Evolutionary conservation across 2,888 invertebrate genomes (phyloP).

Genomic region (Watsonalla cultraria): DNA sequence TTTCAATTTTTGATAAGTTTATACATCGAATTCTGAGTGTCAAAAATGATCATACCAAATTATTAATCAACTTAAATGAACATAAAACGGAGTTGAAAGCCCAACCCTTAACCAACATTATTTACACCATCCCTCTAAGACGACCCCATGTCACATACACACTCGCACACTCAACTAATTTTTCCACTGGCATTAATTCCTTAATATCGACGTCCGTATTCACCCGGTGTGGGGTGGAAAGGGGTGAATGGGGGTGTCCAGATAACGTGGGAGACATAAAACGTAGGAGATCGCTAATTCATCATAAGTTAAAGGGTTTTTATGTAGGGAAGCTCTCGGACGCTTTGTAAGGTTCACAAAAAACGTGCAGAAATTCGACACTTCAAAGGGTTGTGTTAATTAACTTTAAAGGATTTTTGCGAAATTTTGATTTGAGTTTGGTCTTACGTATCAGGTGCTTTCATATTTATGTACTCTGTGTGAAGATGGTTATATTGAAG

Average conservation of each 20-base stretch:
- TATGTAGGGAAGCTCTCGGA: slow-evolving; percentile 61
- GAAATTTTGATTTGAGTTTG: slow-evolving; percentile 1
- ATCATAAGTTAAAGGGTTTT: slow-evolving; percentile 80
- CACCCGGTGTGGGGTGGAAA: slow-evolving; percentile 30
- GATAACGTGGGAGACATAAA: slow-evolving; percentile 76
- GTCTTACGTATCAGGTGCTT: not conserved
- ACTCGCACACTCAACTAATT: slow-evolving; percentile 33
- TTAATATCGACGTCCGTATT: slow-evolving; percentile 63
- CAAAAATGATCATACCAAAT: too few relatives aligned
- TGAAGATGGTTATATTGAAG: too few relatives aligned
- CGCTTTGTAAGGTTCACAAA: slow-evolving; percentile 66
- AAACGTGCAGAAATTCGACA: slow-evolving; percentile 56
- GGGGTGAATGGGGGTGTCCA: slow-evolving; percentile 34
- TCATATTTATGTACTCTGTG: not conserved
- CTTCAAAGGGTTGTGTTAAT: slow-evolving; percentile 66
- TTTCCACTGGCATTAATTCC: slow-evolving; percentile 74
- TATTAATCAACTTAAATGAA: not conserved
- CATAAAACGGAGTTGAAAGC: too few relatives aligned
- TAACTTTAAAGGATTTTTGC: slow-evolving; percentile 52
- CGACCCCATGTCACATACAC: slow-evolving; percentile 36
- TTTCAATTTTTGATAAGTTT: too few relatives aligned
- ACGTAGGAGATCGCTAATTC: slow-evolving; percentile 78
- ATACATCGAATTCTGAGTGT: too few relatives aligned
- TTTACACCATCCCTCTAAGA: slow-evolving; percentile 12
- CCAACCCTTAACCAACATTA: not conserved